Evolutionary conservation across 2,888 invertebrate species (phyloP), one percentile per base, ranked within the genome.

Genomic region (Leptodirus hochenwartii): DNA sequence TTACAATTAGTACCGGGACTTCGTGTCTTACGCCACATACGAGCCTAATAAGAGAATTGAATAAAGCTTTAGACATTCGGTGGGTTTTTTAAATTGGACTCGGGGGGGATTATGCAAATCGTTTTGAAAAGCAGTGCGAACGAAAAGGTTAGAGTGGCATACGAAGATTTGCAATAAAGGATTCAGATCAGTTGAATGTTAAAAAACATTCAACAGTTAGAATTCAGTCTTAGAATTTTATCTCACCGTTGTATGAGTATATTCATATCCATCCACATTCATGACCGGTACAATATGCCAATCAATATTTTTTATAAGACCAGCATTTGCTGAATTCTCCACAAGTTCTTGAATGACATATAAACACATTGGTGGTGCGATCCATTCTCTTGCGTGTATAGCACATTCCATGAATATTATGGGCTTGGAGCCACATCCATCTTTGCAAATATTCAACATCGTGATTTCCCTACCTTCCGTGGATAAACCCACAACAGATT

Each of bases 241-340:
- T 54, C 58, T 56, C 46, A 63, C 64, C 12, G 29, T 39, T 1
- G 50, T 49, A 39, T 60, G 61, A 2, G 65, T 60, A 47, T 51
- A 69, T 38, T 61, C 64, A 41, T 77, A 79, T 5, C 79, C 78
- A 52, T 79, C 79, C 11, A 77, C 76, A 46, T 79, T 79, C 22
- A 67, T 54, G 9, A 69, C 55, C 1, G 78, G 78, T n/a, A 76
- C 40, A 12, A 73, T 50, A 36, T 64, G 63, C 69, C 74, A 77
- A 44, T 78, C 74, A 14, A 70, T 63, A 13, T 58, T 55, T 11
- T 66, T 53, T 23, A 72, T 47, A 2, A 78, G 50, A 22, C 61
- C 52, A n/a, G 50, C 48, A 38, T 68, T 67, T 4, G 54, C 56
- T 5, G 61, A 47, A 41, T 73, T 64, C 42, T 65, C 66, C 1